Percentiles rank a stretch among this genome's conserved stretches.
phyloP scores from a whole-genome alignment of 1,140 invertebrate genomes.

The Sminthurides bifidus region DNA sequence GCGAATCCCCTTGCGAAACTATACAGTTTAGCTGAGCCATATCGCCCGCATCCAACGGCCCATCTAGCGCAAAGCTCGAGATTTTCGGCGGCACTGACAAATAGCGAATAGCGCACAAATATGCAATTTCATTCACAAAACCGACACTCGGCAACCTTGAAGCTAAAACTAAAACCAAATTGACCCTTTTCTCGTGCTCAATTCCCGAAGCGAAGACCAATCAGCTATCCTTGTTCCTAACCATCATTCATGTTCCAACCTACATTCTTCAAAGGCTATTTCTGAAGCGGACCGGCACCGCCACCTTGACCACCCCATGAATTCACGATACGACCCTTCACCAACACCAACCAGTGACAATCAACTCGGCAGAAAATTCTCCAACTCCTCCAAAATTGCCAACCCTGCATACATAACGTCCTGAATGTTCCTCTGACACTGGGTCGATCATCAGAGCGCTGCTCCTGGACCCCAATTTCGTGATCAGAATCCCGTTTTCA shows the following conservation, averaged over 20 bases:
- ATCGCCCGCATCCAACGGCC: slow-evolving; percentile 44
- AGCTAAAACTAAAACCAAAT: too few species aligned
- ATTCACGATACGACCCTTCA: background rate
- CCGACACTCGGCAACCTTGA: too few species aligned
- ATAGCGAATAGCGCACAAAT: background rate
- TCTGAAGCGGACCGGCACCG: too few species aligned
- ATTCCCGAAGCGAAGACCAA: too few species aligned
- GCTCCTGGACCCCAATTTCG: slow-evolving; percentile 41
- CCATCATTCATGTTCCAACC: too few species aligned
- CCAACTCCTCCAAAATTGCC: slow-evolving; percentile 57
- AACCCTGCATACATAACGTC: slow-evolving; percentile 44
- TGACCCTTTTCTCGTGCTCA: too few species aligned
- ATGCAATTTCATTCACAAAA: too few species aligned
- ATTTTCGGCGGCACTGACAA: slow-evolving; percentile 55
- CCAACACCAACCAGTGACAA: slow-evolving; percentile 46
- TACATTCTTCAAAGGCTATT: too few species aligned
- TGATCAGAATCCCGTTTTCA: slow-evolving; percentile 38
- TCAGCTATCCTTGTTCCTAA: too few species aligned
- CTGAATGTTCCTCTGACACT: slow-evolving; percentile 36
- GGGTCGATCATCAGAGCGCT: slow-evolving; percentile 43
- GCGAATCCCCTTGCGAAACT: slow-evolving; percentile 46
- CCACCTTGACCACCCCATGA: too few species aligned
- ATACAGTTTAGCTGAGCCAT: slow-evolving; percentile 51
- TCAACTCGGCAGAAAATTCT: slow-evolving; percentile 47
- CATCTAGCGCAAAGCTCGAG: slow-evolving; percentile 58